Conservation (phyloP, 2,888 invertebrate genomes). For the Mycalesis mineus region DNA sequence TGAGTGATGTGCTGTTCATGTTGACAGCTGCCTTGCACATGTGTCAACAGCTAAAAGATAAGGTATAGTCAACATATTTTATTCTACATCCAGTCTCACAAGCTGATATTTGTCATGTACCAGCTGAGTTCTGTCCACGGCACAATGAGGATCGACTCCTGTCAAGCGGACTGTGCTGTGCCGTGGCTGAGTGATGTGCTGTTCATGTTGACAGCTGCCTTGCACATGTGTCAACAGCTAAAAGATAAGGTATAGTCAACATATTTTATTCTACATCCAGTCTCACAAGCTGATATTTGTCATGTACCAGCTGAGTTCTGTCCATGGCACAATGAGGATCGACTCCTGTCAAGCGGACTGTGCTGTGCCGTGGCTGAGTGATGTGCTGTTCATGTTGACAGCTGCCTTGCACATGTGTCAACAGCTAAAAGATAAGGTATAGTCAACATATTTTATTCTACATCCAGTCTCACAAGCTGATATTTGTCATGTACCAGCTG, state of each 20-base stretch:
- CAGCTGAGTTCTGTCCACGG: conserved; percentile 92
- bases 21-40: conserved; percentile 94
- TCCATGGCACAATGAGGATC: conserved; percentile 92
- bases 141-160: conserved; percentile 92
- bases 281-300: conserved; percentile 97
- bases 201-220: conserved; percentile 91
- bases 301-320: conserved; percentile 92
- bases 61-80: conserved; percentile 99
- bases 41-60: conserved; percentile 97
- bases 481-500: conserved; percentile 95
- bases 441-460: conserved; percentile 99
- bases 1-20: conserved; percentile 94
- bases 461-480: conserved; percentile 96
- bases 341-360: conserved; percentile 96
- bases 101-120: conserved; percentile 96
- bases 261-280: conserved; percentile 98
- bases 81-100: conserved; percentile 98
- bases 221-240: conserved; percentile 96
- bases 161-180: conserved; percentile 95
- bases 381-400: conserved; percentile 93
- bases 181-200: conserved; percentile 97
- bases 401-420: conserved; percentile 96
- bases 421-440: conserved; percentile 97
- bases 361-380: conserved; percentile 96
- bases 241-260: conserved; percentile 99